Base-by-base conservation (phyloP, 2,888 invertebrate genomes). In the Rhamnusium bicolor region DNA sequence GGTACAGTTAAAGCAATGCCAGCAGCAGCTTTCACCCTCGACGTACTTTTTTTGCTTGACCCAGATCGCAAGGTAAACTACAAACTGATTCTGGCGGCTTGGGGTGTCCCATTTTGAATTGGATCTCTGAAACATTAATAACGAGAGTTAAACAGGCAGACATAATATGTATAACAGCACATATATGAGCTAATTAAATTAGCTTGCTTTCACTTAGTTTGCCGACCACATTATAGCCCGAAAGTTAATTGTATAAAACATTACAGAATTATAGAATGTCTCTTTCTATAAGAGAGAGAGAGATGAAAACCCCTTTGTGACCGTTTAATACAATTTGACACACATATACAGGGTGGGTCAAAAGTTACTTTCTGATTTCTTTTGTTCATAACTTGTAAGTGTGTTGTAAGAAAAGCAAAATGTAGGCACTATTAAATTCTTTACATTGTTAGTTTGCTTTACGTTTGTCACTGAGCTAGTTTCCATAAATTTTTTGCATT, bases 11-110 rank as follows among this genome's bases (percentile, higher is more conserved):
- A 95, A 94, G 89, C 97, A 97, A 86, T 96, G 96, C 96, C 97
- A 97, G 87, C 97, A 97, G 88, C 97, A 97, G 87, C 94, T 95
- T 88, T 97, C 96, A 0, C 96, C 97, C 86, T 96, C 96, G 56
- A 96, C 94, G 88, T 96, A 96, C 87, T 95, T 95, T 89, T n/a
- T 96, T 96, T 73, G 96, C 97, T 88, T 98, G 96, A 0, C 96
- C 97, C 71, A 92, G 90, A 83, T 93, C 93, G 86, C 98, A 98
- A 74, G 96, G 95, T 76, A 95, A 91, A 87, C 96, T 96, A 90
- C 98, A 98, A 58, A 97, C 95, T 3, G 97, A 97, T 85, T 94
- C 94, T 1, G 97, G 97, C 19, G 96, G 94, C 67, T 92, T 91
- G 0, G 93, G 92, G 81, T 95, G 92, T 40, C 93, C 93, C 87